These are phyloP conservation scores for Drosophila kanapiae DNA, from an alignment of 1,140 invertebrate species.

Conservation along the genomic window DNA sequence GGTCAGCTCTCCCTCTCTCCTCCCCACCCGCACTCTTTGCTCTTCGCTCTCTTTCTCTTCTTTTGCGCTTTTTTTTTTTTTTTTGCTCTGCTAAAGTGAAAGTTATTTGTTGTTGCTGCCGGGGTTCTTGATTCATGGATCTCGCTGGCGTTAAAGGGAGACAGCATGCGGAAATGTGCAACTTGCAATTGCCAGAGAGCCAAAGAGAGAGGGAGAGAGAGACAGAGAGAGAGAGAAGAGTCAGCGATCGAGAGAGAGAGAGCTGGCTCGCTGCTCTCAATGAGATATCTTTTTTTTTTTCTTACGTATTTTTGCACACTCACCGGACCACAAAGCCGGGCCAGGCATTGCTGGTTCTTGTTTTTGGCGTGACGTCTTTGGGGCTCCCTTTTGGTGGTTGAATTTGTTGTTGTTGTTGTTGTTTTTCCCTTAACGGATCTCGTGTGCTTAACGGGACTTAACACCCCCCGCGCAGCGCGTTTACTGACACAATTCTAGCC, in stretches of 20 bases:
- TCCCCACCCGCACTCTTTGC: neutral
- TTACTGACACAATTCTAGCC: constrained; percentile 16
- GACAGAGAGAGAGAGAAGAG: neutral
- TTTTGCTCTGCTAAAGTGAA: constrained; percentile 45
- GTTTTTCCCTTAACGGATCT: neutral
- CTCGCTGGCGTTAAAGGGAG: constrained; percentile 25
- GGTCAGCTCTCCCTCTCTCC: constrained; percentile 10
- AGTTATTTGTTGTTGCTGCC: constrained; percentile 48
- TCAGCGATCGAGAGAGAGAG: constrained; percentile 15
- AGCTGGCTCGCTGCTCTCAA: constrained; percentile 13
- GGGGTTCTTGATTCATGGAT: constrained; percentile 49
- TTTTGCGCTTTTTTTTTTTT: neutral
- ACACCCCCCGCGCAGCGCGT: neutral
- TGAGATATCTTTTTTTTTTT: constrained; percentile 13
- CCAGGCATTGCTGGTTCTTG: constrained; percentile 76
- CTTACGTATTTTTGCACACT: constrained; percentile 49
- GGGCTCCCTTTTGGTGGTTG: constrained; percentile 11
- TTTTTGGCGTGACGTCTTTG: constrained; percentile 52
- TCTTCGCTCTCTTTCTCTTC: neutral
- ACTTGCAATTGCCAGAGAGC: constrained; percentile 50
- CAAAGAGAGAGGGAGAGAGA: constrained; percentile 7
- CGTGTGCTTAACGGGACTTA: neutral
- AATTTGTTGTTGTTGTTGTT: constrained; percentile 3
- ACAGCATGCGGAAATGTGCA: constrained; percentile 60
- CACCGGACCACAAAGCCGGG: constrained; percentile 85